Base-by-base conservation (phyloP, 2,888 invertebrate genomes). In the Epinotia demarniana region DNA sequence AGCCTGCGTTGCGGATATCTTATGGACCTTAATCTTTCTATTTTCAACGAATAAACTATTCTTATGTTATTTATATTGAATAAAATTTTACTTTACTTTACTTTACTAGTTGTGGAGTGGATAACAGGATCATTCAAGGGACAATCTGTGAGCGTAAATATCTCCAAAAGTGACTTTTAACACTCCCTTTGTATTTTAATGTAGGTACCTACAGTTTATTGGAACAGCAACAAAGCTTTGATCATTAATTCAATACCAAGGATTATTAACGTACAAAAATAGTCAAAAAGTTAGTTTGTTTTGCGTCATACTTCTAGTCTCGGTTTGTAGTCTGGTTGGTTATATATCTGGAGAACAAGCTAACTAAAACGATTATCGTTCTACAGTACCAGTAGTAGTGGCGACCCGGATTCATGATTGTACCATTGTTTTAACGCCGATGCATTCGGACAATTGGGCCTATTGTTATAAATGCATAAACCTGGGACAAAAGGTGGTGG, bases 371-470 rank as follows among this genome's bases (percentile, higher is more conserved):
- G 86, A 88, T 89, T 89, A 85, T 88, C 86, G 85, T 81, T 83
- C 55, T 19, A 39, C 39, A 19, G 79, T 79, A 82, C 80, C 79
- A 79, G 83, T 83, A 86, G 84, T 86, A 53, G 82, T 83, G 86
- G 87, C 90, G 89, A 90, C 90, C 90, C 84, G 87, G 82, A 84
- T 87, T 85, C 88, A 89, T 92, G 90, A 92, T 93, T 92, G 91
- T 89, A 78, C 87, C 82, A 93, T 93, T 92, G 92, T 93, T 89
- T 89, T 83, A 79, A 78, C 80, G 82, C 82, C 82, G 80, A 82
- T 81, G 86, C 85, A 81, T 80, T 83, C 86, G 86, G 86, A 91
- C 90, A 92, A 92, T 92, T 92, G 90, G 90, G 81, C 82, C 90
- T 83, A 92, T 93, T 93, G 93, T 93, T 91, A 91, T 90, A 90